These are phyloP conservation scores for Xyliphius kryptos DNA, from an alignment of 2,113 vertebrate species.

Conservation along the genomic window DNA sequence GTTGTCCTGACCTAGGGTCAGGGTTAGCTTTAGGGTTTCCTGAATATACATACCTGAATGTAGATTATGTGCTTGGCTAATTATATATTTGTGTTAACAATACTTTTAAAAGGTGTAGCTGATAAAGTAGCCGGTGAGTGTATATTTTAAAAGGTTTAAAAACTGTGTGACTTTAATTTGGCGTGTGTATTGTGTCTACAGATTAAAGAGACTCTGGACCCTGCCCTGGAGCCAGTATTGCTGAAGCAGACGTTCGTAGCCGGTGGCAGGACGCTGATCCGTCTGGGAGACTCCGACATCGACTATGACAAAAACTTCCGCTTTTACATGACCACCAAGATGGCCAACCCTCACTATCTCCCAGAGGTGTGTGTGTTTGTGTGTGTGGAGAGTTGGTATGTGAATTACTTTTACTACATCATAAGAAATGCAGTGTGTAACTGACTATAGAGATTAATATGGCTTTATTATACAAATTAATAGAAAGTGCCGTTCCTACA, in stretches of 20 bases:
- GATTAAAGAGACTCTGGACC: slow-evolving; percentile 77
- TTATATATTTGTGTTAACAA: too few relatives aligned
- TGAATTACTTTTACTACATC: background rate
- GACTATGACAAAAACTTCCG: slow-evolving; percentile 79
- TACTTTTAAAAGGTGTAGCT: too few relatives aligned
- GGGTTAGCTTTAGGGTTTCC: too few relatives aligned
- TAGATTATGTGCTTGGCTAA: too few relatives aligned
- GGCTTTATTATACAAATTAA: too few relatives aligned
- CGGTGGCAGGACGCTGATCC: slow-evolving; percentile 72
- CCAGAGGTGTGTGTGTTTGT: slow-evolving; percentile 66
- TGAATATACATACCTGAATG: too few relatives aligned
- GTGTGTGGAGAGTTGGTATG: background rate
- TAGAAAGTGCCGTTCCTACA: too few relatives aligned
- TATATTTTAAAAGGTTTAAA: too few relatives aligned
- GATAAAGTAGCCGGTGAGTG: too few relatives aligned
- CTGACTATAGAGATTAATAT: too few relatives aligned
- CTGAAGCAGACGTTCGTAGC: slow-evolving; percentile 77
- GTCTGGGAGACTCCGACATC: slow-evolving; percentile 78
- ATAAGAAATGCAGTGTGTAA: background rate
- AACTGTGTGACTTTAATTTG: too few relatives aligned
- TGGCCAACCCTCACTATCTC: slow-evolving; percentile 84
- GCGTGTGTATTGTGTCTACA: slow-evolving; percentile 55
- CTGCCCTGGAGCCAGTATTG: slow-evolving; percentile 75
- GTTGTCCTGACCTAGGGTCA: too few relatives aligned
- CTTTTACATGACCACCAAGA: slow-evolving; percentile 86